phyloP scores from a whole-genome alignment of 2,797 vertebrate species.

The Epinephelus awoara region DNA sequence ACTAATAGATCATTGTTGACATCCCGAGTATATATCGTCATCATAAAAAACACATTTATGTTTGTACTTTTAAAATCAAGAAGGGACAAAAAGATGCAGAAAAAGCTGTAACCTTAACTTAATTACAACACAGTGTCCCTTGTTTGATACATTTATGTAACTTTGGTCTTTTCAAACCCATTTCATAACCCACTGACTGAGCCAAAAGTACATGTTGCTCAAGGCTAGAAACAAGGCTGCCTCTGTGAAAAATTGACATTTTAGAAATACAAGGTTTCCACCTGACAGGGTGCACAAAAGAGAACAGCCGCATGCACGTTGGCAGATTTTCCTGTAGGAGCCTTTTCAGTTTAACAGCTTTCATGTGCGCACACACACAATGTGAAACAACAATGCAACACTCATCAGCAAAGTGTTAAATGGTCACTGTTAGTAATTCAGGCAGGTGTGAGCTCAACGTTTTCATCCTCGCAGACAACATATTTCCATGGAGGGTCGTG shows the following conservation, averaged over 20 bases:
- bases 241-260: conserved; percentile 39
- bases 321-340: conserved; percentile 7
- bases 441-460: conserved; percentile 20
- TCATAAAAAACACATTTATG: background rate
- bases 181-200: background rate
- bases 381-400: background rate
- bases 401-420: conserved; percentile 17
- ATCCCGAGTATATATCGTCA: background rate
- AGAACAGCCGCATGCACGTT: conserved; percentile 10
- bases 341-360: conserved; percentile 8
- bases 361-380: no score
- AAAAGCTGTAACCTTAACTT: background rate
- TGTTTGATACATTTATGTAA: conserved; percentile 6
- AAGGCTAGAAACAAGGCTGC: conserved; percentile 29
- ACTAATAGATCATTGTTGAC: no score
- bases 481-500: background rate
- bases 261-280: conserved; percentile 18
- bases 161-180: conserved; percentile 5
- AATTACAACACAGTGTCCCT: background rate
- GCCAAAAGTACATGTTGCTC: background rate
- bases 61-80: background rate
- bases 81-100: background rate
- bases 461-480: background rate
- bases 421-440: background rate
- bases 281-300: conserved; percentile 16